Conservation (phyloP, 2,797 vertebrate species). For the Mormyrus proboscirostris region DNA sequence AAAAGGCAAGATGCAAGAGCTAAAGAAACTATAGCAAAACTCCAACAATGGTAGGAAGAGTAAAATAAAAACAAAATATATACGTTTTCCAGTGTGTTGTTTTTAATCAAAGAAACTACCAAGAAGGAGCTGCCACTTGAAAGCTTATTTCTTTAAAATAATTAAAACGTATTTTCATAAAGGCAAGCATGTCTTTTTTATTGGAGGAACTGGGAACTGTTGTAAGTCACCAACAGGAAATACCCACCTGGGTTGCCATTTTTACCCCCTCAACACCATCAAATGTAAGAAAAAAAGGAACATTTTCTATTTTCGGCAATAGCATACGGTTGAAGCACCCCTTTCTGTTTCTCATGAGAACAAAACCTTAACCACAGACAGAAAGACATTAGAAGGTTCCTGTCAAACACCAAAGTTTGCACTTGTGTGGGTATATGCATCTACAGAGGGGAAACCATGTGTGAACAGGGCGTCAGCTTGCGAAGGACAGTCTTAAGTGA, state of each 20-base stretch:
- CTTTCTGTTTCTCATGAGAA: background rate
- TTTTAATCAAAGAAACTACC: slow-evolving; percentile 48
- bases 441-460: slow-evolving; percentile 42
- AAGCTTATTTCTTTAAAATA: slow-evolving; percentile 58
- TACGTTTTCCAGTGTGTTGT: slow-evolving; percentile 74
- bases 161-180: slow-evolving; percentile 50
- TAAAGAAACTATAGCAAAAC: slow-evolving; percentile 61
- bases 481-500: slow-evolving; percentile 17
- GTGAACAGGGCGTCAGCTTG: slow-evolving; percentile 28
- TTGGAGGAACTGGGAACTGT: slow-evolving; percentile 31
- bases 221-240: slow-evolving; percentile 34
- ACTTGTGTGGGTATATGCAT: slow-evolving; percentile 22
- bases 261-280: slow-evolving; percentile 32
- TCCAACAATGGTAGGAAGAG: slow-evolving; percentile 39
- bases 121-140: slow-evolving; percentile 47
- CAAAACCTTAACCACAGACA: slow-evolving; percentile 41
- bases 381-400: slow-evolving; percentile 36
- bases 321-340: slow-evolving; percentile 47
- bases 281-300: slow-evolving; percentile 50
- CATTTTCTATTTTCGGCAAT: slow-evolving; percentile 55
- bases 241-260: slow-evolving; percentile 42
- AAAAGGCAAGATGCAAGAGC: slow-evolving; percentile 68
- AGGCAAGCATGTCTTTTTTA: slow-evolving; percentile 51
- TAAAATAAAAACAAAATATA: slow-evolving; percentile 41
- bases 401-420: slow-evolving; percentile 34